A percentile compares a stretch with the other conserved stretches of the same genome.
These are phyloP conservation scores for Sitta europaea DNA, from an alignment of 2,113 vertebrate species.

Conservation along the genomic window DNA sequence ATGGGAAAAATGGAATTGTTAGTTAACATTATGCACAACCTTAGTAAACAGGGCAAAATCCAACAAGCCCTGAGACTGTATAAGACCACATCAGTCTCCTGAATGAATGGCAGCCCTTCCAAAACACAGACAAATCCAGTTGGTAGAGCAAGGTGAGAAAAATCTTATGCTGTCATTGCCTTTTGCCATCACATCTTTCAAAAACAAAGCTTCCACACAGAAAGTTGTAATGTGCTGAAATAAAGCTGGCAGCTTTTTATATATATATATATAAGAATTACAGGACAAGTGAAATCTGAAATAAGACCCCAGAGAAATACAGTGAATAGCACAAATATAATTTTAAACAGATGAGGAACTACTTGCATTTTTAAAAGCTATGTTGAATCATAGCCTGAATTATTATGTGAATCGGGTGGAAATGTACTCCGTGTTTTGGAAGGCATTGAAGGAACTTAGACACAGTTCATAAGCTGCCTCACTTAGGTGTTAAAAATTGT, in stretches of 20 bases:
- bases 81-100: not conserved
- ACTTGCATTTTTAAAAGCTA: constrained; percentile 6
- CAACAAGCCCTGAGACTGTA: not conserved
- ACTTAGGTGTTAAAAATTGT: constrained; percentile 48
- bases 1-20: not conserved
- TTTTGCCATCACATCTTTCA: not conserved
- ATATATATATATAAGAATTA: not conserved
- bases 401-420: constrained; percentile 35
- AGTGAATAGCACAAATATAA: not conserved
- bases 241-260: not conserved
- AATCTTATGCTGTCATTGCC: not conserved
- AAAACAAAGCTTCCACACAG: not conserved
- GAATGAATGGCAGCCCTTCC: not conserved
- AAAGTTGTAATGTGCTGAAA: not conserved
- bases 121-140: not conserved
- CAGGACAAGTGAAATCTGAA: not conserved
- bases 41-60: not conserved
- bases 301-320: not conserved
- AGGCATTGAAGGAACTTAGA: not conserved
- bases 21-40: not conserved
- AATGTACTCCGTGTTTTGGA: not conserved
- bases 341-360: constrained; percentile 30
- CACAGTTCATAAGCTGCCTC: constrained; percentile 37
- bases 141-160: not conserved
- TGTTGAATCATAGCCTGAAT: constrained; percentile 13